Evolutionary conservation across 2,888 invertebrate genomes (phyloP).

Genomic region (Ornithoptera alexandrae): DNA sequence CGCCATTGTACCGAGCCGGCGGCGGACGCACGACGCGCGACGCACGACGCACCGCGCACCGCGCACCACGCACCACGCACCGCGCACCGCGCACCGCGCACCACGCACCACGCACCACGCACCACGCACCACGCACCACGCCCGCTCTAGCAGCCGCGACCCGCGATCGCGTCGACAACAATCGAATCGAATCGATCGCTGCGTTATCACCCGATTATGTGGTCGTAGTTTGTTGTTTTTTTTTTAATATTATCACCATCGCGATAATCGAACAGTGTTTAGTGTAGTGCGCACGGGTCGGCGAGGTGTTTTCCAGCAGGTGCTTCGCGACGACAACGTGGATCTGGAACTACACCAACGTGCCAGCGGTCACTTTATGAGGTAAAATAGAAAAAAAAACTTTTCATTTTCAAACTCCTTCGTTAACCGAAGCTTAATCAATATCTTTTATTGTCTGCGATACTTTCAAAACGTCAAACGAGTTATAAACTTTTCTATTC

Average conservation of each 20-base stretch:
- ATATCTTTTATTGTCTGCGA: too few species aligned
- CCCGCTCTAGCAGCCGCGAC: constrained; percentile 51
- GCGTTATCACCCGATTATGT: constrained; percentile 39
- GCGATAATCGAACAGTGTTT: constrained; percentile 46
- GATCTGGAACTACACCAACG: constrained; percentile 89
- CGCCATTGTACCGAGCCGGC: constrained; percentile 74
- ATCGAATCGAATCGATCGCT: constrained; percentile 58
- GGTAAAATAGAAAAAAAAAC: constrained; percentile 59
- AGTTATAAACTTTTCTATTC: too few species aligned
- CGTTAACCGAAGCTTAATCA: too few species aligned
- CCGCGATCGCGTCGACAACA: constrained; percentile 58
- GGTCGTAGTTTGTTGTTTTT: constrained; percentile 42
- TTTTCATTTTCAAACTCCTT: not conserved
- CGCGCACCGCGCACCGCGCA: too few species aligned
- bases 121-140: too few species aligned
- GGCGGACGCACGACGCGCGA: constrained; percentile 55
- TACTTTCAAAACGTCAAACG: too few species aligned
- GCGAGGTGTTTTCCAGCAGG: constrained; percentile 46
- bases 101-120: too few species aligned
- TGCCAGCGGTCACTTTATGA: constrained; percentile 88
- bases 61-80: too few species aligned
- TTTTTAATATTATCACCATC: constrained; percentile 4
- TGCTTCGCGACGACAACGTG: constrained; percentile 81
- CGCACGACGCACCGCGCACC: constrained; percentile 49
- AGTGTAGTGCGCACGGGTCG: constrained; percentile 56